Evolutionary conservation across 2,888 invertebrate genomes (phyloP), one percentile per base, ranked within the genome.

Genomic region (Lottia scabra): DNA sequence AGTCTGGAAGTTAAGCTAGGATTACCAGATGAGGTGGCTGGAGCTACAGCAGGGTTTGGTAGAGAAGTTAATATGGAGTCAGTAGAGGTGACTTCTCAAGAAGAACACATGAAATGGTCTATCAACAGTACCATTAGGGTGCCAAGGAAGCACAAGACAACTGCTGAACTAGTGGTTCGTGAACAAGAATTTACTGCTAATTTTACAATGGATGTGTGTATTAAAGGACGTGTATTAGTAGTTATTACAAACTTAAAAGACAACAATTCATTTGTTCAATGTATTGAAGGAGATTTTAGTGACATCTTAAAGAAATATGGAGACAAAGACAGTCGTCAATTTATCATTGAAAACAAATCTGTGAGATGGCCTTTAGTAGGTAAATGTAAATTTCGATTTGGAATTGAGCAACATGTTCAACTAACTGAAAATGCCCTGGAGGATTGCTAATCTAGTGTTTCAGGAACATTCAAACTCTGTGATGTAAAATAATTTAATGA

Each of bases 51-150:
- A 5, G 90, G 90, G 15, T 90, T 90, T 80, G 85, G 86, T 15
- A 79, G 86, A 1, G 90, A 90, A 77, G 84, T 90, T 13, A 81
- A 82, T 68, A 83, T 90, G 70, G 86, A 87, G 48, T 87, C 87
- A 13, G 83, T 87, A 8, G 87, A 87, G 38, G 88, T 87, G 68
- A 81, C 84, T 69, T 81, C 84, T 1, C 78, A 84, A 16, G 88
- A 89, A 69, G 89, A 90, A 76, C 81, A 85, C 62, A 83, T 91
- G 70, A 87, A 89, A 4, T 91, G 91, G 91, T 87, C 88, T n/a
- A 90, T 91, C 2, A 90, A 91, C 80, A 90, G 87, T 75, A 88
- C 86, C 73, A 88, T 91, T 44, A 81, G 85, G 71, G 90, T 91
- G 1, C 90, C 89, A 12, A 65, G 76, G 0, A 76, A 75, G 19